These are phyloP conservation scores for Drosophila emarginata DNA, from an alignment of 2,888 invertebrate species.

Conservation along the genomic window DNA sequence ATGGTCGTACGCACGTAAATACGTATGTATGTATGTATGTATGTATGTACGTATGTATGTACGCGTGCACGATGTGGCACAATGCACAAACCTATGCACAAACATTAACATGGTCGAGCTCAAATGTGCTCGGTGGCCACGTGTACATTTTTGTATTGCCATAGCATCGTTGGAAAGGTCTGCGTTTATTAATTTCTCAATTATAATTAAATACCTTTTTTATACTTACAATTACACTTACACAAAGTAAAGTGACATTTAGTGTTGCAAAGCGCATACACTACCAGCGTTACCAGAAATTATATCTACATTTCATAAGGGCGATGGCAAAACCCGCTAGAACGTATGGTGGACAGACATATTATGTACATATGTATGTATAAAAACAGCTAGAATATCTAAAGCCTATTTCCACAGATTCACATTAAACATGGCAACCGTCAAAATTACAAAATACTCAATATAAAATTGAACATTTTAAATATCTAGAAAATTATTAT, in stretches of 20 bases:
- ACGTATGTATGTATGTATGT: background rate
- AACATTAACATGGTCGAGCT: background rate
- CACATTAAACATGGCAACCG: no score
- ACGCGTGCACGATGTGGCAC: constrained; percentile 5
- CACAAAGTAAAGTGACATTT: constrained; percentile 7
- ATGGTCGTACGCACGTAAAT: background rate
- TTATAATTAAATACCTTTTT: background rate
- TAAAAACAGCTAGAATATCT: no score
- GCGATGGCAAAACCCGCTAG: background rate
- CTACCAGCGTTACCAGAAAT: background rate
- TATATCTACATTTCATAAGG: background rate
- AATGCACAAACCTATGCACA: constrained; percentile 1
- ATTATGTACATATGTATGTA: no score
- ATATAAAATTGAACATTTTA: no score
- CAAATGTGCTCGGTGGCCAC: background rate
- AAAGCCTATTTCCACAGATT: background rate
- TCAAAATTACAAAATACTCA: no score
- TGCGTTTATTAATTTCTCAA: background rate
- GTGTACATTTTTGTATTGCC: background rate
- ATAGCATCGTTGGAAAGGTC: background rate
- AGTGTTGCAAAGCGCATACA: background rate
- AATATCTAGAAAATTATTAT: no score
- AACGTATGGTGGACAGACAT: no score
- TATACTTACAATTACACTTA: constrained; percentile 7
- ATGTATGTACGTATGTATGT: no score